phyloP scores from a whole-genome alignment of 1,140 invertebrate genomes.

The Ladona fulva region DNA sequence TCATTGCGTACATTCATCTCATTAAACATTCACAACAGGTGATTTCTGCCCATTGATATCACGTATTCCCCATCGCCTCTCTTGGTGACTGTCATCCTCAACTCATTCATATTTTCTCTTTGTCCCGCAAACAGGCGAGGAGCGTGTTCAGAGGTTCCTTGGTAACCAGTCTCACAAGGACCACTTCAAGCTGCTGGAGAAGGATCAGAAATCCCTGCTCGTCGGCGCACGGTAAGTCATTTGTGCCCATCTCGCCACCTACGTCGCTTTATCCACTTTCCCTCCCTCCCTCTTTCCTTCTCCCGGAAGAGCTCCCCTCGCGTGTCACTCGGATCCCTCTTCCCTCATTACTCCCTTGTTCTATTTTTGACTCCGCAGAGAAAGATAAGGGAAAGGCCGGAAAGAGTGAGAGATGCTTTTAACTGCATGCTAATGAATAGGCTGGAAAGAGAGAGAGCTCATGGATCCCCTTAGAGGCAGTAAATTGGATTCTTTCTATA shows the following conservation, averaged over 20 bases:
- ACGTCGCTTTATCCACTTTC: not conserved
- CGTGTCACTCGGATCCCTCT: too few species aligned
- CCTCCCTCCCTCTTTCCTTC: too few species aligned
- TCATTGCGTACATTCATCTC: too few species aligned
- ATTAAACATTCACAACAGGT: too few species aligned
- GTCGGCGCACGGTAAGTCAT: conserved; percentile 55
- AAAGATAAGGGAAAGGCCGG: not conserved
- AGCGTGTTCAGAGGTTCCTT: conserved; percentile 43
- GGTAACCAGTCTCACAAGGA: conserved; percentile 51
- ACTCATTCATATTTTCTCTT: not conserved
- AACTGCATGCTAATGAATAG: conserved; percentile 9
- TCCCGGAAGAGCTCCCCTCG: too few species aligned
- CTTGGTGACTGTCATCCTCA: too few species aligned
- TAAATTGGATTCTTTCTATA: conserved; percentile 1
- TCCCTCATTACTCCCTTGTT: not conserved
- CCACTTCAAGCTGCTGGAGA: conserved; percentile 55
- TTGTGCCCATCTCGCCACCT: not conserved
- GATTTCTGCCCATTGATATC: too few species aligned
- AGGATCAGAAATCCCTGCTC: conserved; percentile 50
- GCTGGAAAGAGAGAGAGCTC: not conserved
- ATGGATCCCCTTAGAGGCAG: not conserved
- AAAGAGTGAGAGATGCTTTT: not conserved
- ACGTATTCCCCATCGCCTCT: too few species aligned
- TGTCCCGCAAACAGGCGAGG: conserved; percentile 41
- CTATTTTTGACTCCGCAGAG: not conserved